Conservation (phyloP, 2,113 vertebrate genomes). For the Pedetes capensis region DNA sequence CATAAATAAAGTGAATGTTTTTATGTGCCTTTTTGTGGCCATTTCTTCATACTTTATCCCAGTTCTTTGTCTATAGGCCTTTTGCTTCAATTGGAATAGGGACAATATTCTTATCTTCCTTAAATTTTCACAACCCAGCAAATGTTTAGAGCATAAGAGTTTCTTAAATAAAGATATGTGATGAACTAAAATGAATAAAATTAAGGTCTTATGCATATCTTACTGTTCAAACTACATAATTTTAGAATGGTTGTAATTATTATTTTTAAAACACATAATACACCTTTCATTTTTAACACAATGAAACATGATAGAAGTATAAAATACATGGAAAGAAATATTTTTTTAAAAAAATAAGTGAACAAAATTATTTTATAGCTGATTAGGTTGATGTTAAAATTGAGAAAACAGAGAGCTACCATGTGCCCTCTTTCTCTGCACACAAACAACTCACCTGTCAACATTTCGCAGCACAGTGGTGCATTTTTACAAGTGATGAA, state of each 20-base stretch:
- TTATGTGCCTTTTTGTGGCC: background rate
- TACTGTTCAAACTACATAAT: background rate
- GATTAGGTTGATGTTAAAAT: background rate
- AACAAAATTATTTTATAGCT: background rate
- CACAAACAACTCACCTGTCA: background rate
- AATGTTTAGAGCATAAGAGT: background rate
- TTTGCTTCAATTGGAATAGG: background rate
- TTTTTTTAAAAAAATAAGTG: background rate
- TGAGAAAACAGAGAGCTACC: background rate
- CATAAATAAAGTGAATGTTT: background rate
- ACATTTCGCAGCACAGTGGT: background rate
- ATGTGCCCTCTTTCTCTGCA: background rate
- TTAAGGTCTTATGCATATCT: background rate
- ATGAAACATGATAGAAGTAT: background rate
- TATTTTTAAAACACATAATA: background rate
- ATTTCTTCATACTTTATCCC: background rate
- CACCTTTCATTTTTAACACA: background rate
- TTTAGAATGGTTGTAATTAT: background rate
- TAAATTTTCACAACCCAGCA: background rate
- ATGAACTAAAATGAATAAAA: background rate
- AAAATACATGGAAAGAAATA: background rate
- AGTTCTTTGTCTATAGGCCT: background rate
- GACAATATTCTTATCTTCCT: background rate
- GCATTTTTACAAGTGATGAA: rapidly evolving
- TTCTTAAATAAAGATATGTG: conserved; percentile 7